These are phyloP conservation scores for Antennarius striatus DNA, from an alignment of 2,113 vertebrate species.

Conservation along the genomic window DNA sequence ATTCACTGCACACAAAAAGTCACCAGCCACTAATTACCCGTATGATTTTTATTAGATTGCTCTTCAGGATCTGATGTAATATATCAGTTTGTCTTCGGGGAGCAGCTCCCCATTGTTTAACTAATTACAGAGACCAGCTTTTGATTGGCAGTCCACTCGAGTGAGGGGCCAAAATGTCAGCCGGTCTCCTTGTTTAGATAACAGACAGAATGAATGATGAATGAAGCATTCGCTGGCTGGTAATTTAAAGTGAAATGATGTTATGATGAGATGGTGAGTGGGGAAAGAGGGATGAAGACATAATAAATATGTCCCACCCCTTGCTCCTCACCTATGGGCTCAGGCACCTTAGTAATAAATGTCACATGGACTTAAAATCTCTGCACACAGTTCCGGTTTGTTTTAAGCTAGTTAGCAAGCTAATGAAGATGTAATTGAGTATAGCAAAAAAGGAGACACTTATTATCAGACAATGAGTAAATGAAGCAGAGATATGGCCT, in stretches of 20 bases:
- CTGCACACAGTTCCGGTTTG: constrained; percentile 47
- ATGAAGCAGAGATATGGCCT: constrained; percentile 71
- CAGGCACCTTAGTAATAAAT: constrained; percentile 55
- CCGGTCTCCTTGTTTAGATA: constrained; percentile 63
- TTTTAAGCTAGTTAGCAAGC: constrained; percentile 63
- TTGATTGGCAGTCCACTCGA: constrained; percentile 65
- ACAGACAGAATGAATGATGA: constrained; percentile 68
- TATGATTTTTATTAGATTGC: constrained; percentile 55
- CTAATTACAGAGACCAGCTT: constrained; percentile 51
- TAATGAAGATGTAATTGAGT: constrained; percentile 77
- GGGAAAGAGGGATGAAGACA: constrained; percentile 52
- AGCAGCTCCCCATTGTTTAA: constrained; percentile 54
- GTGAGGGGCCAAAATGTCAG: constrained; percentile 55
- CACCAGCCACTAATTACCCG: constrained; percentile 38
- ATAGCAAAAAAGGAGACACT: constrained; percentile 66
- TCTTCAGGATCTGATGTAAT: constrained; percentile 58
- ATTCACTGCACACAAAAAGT: constrained; percentile 23
- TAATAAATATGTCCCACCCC: constrained; percentile 49
- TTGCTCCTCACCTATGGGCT: constrained; percentile 49
- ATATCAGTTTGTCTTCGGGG: constrained; percentile 52
- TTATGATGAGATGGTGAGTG: constrained; percentile 60
- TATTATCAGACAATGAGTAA: constrained; percentile 72
- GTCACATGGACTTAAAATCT: constrained; percentile 64
- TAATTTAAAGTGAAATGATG: constrained; percentile 71
- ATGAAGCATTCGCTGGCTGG: constrained; percentile 61